Conservation (phyloP, 2,888 invertebrate species). For the Baccha elongata region DNA sequence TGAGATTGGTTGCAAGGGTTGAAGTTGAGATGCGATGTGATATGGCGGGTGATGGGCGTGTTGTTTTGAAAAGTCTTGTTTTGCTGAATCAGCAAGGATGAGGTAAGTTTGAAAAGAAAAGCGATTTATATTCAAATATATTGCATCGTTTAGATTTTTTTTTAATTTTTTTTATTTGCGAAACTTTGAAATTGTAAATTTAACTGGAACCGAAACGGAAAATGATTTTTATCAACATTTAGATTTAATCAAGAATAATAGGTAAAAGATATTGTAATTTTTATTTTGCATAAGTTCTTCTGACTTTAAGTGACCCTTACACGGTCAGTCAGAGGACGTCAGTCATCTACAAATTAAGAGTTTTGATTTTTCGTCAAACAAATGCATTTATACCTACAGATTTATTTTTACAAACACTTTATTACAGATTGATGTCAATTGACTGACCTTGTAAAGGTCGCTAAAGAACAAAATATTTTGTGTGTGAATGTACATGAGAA, state of each 20-base stretch:
- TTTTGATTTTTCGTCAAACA: no score
- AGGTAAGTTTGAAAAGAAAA: neutral
- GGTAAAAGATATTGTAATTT: no score
- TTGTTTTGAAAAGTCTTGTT: conserved; percentile 34
- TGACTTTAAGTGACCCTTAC: no score
- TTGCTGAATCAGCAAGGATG: conserved; percentile 50
- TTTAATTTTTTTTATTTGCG: neutral
- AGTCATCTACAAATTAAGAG: no score
- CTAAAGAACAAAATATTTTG: no score
- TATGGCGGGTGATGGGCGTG: neutral
- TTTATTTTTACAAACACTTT: no score
- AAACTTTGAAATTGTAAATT: conserved; percentile 3
- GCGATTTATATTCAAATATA: neutral
- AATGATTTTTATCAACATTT: conserved; percentile 36
- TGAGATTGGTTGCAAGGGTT: conserved; percentile 59
- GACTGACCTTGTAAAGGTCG: no score
- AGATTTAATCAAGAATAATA: conserved; percentile 55
- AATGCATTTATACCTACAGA: no score
- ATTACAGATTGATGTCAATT: no score
- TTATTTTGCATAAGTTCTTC: no score
- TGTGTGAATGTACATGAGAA: no score
- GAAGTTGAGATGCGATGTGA: neutral
- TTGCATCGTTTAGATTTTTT: neutral
- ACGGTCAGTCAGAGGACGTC: no score
- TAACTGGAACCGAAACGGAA: conserved; percentile 23